Percentiles rank a stretch among this genome's conserved stretches.
phyloP scores from a whole-genome alignment of 2,113 vertebrate genomes.

The Macroglossus sobrinus region DNA sequence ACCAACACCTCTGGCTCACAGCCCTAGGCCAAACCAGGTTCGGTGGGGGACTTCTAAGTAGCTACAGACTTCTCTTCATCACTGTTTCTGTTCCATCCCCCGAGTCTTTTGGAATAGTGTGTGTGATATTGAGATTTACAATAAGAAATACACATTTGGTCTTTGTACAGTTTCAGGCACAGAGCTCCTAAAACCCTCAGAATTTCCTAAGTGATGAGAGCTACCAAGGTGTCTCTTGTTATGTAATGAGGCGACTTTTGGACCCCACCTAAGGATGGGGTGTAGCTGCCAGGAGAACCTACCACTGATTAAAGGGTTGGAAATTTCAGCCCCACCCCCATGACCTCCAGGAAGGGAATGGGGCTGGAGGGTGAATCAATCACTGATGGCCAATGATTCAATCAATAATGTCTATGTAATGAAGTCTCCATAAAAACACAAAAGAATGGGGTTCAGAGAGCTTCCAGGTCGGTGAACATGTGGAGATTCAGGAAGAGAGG shows the following conservation, averaged over 20 bases:
- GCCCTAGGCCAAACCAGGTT: background rate
- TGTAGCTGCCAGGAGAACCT: background rate
- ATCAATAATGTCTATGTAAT: background rate
- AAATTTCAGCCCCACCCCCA: background rate
- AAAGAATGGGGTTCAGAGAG: background rate
- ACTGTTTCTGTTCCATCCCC: background rate
- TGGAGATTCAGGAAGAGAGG: background rate
- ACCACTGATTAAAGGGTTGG: background rate
- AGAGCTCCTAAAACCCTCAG: background rate
- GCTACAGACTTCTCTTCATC: background rate
- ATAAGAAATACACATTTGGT: background rate
- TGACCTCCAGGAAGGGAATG: background rate
- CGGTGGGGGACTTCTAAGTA: no score
- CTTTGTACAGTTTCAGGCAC: background rate
- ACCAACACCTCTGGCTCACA: background rate
- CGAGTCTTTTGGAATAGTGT: background rate
- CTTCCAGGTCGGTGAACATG: background rate
- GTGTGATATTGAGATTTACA: background rate
- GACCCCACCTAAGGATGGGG: background rate
- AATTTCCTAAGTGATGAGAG: background rate
- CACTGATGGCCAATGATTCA: background rate
- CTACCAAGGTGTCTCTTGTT: background rate
- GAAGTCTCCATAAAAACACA: background rate
- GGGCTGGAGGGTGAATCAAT: background rate
- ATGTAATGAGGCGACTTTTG: background rate